These are phyloP conservation scores for Hoplias malabaricus DNA, from an alignment of 2,113 vertebrate genomes.

Conservation along the genomic window DNA sequence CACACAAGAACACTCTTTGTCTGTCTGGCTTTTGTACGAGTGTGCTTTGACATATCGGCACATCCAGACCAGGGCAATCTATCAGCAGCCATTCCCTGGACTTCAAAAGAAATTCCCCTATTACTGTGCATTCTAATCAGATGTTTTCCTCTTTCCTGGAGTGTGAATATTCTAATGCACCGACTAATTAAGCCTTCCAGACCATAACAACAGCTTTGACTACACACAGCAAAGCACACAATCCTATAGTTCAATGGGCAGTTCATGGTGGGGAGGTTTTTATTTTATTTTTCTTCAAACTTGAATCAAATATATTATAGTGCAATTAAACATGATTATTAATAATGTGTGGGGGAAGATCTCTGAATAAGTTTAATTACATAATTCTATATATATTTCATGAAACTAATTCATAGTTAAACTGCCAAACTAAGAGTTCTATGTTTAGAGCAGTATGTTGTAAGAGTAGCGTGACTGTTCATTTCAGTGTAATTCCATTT, in stretches of 20 bases:
- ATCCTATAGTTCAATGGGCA: neutral
- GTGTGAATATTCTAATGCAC: constrained; percentile 28
- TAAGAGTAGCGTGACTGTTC: no score
- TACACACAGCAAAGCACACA: neutral
- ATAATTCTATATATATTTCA: no score
- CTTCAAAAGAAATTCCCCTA: constrained; percentile 29
- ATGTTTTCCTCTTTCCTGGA: constrained; percentile 44
- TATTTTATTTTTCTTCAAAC: no score
- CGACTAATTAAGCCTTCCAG: constrained; percentile 37
- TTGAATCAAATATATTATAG: no score
- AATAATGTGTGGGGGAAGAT: no score
- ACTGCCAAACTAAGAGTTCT: no score
- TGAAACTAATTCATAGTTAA: no score
- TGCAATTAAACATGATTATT: no score
- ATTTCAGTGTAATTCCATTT: no score
- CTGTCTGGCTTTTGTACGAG: neutral
- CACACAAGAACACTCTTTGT: constrained; percentile 8
- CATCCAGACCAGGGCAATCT: neutral
- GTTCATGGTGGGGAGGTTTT: neutral
- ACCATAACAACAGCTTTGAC: constrained; percentile 10
- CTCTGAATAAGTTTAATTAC: no score
- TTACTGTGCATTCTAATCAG: constrained; percentile 26
- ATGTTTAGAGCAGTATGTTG: no score
- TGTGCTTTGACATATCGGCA: neutral
- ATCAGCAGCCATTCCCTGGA: constrained; percentile 34